Base-by-base conservation (phyloP, 2,888 invertebrate species). In the Clepsis dumicolana region DNA sequence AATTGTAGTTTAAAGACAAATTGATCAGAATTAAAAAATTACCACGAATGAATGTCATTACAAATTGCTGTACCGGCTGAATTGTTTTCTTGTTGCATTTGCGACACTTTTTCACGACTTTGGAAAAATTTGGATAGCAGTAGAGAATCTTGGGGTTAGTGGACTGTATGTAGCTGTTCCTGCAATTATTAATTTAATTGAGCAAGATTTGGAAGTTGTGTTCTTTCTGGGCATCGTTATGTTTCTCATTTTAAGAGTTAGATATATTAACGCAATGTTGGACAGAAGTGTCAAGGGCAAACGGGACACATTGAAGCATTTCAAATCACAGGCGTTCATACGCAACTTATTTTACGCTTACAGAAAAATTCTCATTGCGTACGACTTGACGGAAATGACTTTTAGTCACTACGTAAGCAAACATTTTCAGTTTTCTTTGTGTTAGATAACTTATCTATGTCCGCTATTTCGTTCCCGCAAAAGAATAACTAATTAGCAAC, bases 391-490 rank as follows among this genome's bases (percentile, higher is more conserved):
- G 8, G 52, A 68, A 18, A 32, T 64, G 18, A 64, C 64, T 4
- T 59, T 64, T n/a, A 18, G 44, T 14, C 53, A 16, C 16, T 68
- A 52, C 16, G 68, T 68, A 32, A 59, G 68, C 52, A 38, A 12
- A 38, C 14, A 62, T 32, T 10, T 8, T 10, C 10, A 32, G n/a
- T n/a, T n/a, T 29, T 29, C 5, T 29, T 29, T 29, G 4, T 29
- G 3, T 29, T 29, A 29, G 29, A 29, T 29, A 29, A 4, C 4
- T 29, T 29, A 4, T 29, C 3, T 29, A 7, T 29, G 29, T n/a
- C n/a, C n/a, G n/a, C n/a, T n/a, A n/a, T n/a, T n/a, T n/a, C n/a
- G n/a, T n/a, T n/a, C n/a, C n/a, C n/a, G n/a, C n/a, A n/a, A n/a
- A n/a, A n/a, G n/a, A n/a, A n/a, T n/a, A n/a, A n/a, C n/a, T n/a